Evolutionary conservation across 2,113 vertebrate genomes (phyloP).

Genomic region (Rhineura floridana): DNA sequence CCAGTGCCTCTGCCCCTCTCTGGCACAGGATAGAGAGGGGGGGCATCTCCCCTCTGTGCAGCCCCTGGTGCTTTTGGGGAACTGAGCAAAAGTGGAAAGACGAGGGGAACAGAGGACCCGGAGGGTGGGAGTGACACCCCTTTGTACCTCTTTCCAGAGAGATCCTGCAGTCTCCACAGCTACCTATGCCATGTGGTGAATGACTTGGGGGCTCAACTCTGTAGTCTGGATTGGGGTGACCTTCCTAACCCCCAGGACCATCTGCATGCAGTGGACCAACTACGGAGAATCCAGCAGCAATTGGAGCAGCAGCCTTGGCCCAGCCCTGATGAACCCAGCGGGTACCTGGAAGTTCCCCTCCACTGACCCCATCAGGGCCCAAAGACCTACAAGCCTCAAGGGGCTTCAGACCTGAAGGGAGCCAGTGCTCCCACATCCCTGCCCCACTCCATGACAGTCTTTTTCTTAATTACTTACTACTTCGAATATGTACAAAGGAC

Average conservation of each 20-base stretch:
- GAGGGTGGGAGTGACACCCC: neutral
- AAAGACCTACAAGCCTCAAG: too few species aligned
- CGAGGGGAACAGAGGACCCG: neutral
- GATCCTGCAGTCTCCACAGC: slow-evolving; percentile 9
- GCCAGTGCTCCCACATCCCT: too few species aligned
- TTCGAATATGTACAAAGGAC: too few species aligned
- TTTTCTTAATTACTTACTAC: too few species aligned
- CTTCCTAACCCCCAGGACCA: neutral
- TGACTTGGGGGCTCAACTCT: slow-evolving; percentile 22
- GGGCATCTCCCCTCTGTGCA: neutral
- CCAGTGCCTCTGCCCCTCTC: neutral
- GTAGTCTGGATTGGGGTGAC: neutral
- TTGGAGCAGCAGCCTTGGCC: slow-evolving; percentile 15
- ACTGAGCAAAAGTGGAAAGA: too few species aligned
- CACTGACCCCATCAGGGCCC: too few species aligned
- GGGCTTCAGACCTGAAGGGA: too few species aligned
- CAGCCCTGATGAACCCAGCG: neutral
- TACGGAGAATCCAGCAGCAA: slow-evolving; percentile 36
- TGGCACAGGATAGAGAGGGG: too few species aligned
- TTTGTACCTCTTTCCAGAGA: slow-evolving; percentile 12
- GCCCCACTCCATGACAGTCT: too few species aligned
- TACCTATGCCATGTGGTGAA: slow-evolving; percentile 49
- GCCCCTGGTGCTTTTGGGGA: too few species aligned
- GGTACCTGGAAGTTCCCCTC: neutral
- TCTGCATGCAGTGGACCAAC: slow-evolving; percentile 11